Percentiles rank a stretch among this genome's conserved stretches.
These are phyloP conservation scores for Drosophila tristis DNA, from an alignment of 1,140 invertebrate genomes.

Conservation along the genomic window DNA sequence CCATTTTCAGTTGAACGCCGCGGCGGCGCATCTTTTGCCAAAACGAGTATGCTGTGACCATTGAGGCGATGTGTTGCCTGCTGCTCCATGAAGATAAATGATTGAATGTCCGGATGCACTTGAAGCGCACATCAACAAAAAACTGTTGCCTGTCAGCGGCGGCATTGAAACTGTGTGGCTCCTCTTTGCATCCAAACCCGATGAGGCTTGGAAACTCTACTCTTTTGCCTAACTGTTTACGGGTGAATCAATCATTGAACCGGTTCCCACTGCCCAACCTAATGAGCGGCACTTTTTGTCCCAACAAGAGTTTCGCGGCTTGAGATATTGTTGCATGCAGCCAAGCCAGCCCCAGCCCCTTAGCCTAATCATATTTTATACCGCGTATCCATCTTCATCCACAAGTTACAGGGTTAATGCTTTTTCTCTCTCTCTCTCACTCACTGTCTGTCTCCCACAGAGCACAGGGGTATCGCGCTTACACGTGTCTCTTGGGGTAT, in stretches of 20 bases:
- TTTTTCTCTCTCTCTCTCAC: constrained; percentile 40
- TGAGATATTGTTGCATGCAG: constrained; percentile 55
- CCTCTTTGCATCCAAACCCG: background rate
- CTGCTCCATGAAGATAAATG: constrained; percentile 72
- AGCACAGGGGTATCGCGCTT: constrained; percentile 47
- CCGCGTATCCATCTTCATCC: constrained; percentile 43
- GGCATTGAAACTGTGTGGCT: constrained; percentile 27
- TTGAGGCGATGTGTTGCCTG: constrained; percentile 35
- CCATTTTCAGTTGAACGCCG: constrained; percentile 31
- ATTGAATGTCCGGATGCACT: constrained; percentile 72
- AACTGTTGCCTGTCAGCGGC: constrained; percentile 75
- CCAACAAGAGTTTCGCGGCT: constrained; percentile 40
- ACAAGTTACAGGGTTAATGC: constrained; percentile 53
- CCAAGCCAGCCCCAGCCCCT: background rate
- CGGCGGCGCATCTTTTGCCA: constrained; percentile 50
- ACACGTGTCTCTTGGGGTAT: constrained; percentile 56
- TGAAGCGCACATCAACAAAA: constrained; percentile 68
- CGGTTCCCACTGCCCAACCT: constrained; percentile 56
- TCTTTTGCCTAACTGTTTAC: constrained; percentile 65
- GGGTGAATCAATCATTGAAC: constrained; percentile 78
- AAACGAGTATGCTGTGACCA: constrained; percentile 63
- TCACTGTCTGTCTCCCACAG: no score
- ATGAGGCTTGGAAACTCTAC: constrained; percentile 50
- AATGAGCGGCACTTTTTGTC: constrained; percentile 73
- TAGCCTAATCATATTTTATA: constrained; percentile 28